Evolutionary conservation across 2,113 vertebrate species (phyloP).

Genomic region (Macaca fascicularis): DNA sequence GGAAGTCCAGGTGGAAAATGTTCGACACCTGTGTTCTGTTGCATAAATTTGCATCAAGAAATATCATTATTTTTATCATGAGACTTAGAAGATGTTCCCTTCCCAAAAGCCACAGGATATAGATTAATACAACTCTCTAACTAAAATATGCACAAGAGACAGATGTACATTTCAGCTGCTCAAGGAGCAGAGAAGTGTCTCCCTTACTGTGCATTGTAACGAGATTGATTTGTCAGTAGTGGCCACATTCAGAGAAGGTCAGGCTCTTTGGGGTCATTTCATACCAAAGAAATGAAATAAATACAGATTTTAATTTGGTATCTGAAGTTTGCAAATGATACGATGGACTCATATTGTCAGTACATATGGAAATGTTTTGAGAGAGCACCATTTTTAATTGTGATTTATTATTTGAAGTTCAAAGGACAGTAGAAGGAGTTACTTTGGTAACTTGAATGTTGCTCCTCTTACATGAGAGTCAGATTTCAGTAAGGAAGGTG

Average conservation of each 20-base stretch:
- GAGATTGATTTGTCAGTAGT: not conserved
- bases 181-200: not conserved
- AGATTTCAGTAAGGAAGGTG: not conserved
- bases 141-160: not conserved
- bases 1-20: not conserved
- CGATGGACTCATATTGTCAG: not conserved
- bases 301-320: not conserved
- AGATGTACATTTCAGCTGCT: not conserved
- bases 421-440: not conserved
- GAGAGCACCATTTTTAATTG: not conserved
- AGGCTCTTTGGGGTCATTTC: not conserved
- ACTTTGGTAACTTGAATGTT: not conserved
- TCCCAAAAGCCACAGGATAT: not conserved
- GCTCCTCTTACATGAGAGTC: not conserved
- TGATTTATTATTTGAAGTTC: not conserved
- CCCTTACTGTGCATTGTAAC: fast-evolving
- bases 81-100: not conserved
- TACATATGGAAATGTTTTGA: not conserved
- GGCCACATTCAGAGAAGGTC: not conserved
- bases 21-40: not conserved
- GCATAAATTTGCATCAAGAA: not conserved
- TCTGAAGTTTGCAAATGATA: not conserved
- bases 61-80: not conserved
- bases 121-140: conserved; percentile 22
- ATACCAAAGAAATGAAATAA: not conserved